Evolutionary conservation across 2,888 invertebrate genomes (phyloP).

Genomic region (Ypsolopha sequella): DNA sequence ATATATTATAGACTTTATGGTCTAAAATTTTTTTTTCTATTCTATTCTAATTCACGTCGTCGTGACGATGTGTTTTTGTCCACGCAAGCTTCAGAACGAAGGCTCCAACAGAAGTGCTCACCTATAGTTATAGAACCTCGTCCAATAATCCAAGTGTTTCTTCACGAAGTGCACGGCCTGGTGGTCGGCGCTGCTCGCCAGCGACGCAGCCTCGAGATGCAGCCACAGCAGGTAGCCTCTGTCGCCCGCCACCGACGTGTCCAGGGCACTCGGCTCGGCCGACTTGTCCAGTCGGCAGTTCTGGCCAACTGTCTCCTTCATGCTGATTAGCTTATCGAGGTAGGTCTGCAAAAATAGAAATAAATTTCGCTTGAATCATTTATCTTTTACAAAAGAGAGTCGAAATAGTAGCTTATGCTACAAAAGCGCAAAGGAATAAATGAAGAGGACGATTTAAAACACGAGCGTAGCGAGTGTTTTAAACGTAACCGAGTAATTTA

Average conservation of each 20-base stretch:
- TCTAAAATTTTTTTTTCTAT: background rate
- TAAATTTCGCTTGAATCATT: background rate
- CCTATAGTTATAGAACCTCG: conserved; percentile 79
- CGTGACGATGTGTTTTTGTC: no score
- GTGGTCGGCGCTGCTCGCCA: conserved; percentile 76
- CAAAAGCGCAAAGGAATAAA: no score
- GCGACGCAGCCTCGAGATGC: conserved; percentile 79
- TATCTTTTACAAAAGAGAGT: background rate
- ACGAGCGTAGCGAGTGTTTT: no score
- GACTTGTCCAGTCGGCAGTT: conserved; percentile 71
- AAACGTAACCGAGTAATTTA: no score
- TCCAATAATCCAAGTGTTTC: conserved; percentile 85
- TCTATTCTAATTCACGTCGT: no score
- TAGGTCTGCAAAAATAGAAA: conserved; percentile 64
- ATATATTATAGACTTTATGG: no score
- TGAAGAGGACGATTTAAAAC: no score
- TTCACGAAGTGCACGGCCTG: conserved; percentile 79
- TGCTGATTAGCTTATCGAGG: conserved; percentile 80
- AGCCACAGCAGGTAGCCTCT: conserved; percentile 82
- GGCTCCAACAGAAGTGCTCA: conserved; percentile 22
- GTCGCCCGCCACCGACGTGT: conserved; percentile 80
- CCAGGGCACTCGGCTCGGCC: conserved; percentile 78
- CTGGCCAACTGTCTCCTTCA: conserved; percentile 75
- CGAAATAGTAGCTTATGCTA: no score
- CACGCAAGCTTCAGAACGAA: background rate